phyloP scores from a whole-genome alignment of 1,140 invertebrate species.

The Halictus rubicundus region DNA sequence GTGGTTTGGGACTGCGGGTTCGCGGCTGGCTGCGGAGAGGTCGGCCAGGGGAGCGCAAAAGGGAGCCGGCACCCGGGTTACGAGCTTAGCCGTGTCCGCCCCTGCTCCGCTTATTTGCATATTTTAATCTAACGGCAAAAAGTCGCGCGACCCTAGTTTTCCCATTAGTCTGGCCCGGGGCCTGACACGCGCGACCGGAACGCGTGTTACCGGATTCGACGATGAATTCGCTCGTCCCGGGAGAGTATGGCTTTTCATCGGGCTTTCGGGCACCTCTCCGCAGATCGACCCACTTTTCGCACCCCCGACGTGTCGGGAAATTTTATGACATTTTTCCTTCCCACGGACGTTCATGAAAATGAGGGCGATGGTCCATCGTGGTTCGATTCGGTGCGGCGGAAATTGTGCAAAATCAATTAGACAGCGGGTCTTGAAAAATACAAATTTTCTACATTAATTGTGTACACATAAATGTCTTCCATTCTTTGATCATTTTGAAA shows the following conservation, averaged over 20 bases:
- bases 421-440: too few species aligned
- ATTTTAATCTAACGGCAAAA: constrained; percentile 67
- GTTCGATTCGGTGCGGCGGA: too few species aligned
- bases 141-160: constrained; percentile 52
- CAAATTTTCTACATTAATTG: too few species aligned
- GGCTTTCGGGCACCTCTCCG: too few species aligned
- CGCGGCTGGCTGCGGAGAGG: constrained; percentile 14
- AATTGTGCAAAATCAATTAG: too few species aligned
- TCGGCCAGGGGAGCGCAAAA: background rate
- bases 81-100: constrained; percentile 46
- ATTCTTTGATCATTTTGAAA: too few species aligned
- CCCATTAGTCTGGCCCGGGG: constrained; percentile 42
- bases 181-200: constrained; percentile 1
- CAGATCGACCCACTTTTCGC: too few species aligned
- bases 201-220: background rate
- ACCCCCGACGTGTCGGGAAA: background rate
- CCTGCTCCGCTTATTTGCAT: constrained; percentile 61
- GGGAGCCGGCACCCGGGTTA: constrained; percentile 22
- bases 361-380: too few species aligned
- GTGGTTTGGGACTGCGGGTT: constrained; percentile 37
- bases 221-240: background rate
- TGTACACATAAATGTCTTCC: too few species aligned
- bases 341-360: too few species aligned
- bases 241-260: background rate
- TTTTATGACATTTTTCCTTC: background rate